Conservation (phyloP, 2,888 invertebrate genomes). For the Ophion costatus region DNA sequence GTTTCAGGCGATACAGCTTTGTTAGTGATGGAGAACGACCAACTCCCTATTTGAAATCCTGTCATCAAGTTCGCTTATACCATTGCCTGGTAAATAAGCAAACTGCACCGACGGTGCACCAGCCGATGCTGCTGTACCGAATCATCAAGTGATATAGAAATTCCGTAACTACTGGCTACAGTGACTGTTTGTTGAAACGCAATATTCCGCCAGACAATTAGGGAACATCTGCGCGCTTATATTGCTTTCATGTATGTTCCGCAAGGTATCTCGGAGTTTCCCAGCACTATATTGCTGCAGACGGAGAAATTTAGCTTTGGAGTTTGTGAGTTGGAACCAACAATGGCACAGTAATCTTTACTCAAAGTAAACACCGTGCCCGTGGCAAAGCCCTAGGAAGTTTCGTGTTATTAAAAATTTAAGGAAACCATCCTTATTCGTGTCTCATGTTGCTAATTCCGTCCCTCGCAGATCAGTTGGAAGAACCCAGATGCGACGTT, state of each 20-base stretch:
- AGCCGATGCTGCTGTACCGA: constrained; percentile 4
- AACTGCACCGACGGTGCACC: not conserved
- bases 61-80: constrained; percentile 15
- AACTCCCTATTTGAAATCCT: constrained; percentile 17
- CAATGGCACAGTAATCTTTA: not conserved
- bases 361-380: not conserved
- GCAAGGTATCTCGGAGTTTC: not conserved
- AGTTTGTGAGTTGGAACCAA: not conserved
- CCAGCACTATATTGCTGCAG: not conserved
- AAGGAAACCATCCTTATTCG: not conserved
- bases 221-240: constrained; percentile 25
- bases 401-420: not conserved
- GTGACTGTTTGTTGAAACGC: constrained; percentile 7
- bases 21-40: not conserved
- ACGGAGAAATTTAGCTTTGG: not conserved
- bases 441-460: no score
- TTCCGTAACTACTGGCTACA: constrained; percentile 25
- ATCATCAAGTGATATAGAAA: constrained; percentile 23
- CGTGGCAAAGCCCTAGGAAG: not conserved
- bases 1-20: constrained; percentile 64
- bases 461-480: no score
- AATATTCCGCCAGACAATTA: constrained; percentile 28
- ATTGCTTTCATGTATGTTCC: constrained; percentile 11
- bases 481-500: not conserved
- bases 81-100: not conserved